Base-by-base conservation (phyloP, 2,113 vertebrate genomes). In the Myotis yumanensis region DNA sequence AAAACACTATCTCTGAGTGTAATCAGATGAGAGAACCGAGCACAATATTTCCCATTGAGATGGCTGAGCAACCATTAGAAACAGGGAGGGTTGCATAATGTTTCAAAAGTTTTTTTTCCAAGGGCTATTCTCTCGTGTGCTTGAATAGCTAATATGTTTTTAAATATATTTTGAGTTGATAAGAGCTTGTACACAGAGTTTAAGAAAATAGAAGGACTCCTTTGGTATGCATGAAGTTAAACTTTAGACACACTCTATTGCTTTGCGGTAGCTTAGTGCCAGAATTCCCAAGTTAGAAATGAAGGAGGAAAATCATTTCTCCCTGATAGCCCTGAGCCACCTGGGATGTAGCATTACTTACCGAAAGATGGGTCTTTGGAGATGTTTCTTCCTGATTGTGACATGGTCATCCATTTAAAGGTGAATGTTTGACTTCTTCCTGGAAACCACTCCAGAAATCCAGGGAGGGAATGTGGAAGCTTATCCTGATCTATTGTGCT, bases 351-450 rank as follows among this genome's bases (percentile, higher is more conserved):
- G n/a, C 76, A 91, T 81, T 89, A 98, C 99, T 98, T 99, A 99
- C 99, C 99, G 98, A 98, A 99, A 99, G 97, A 99, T 99, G 82
- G 99, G 99, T 98, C 98, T 98, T 96, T 99, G 99, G 95, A 99
- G 99, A 97, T 99, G 98, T 95, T 99, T 99, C 98, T 98, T 99
- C 98, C 98, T 99, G 98, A 99, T 98, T 96, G 99, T 99, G 97
- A 99, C 99, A 98, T 98, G 98, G 97, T 99, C 99, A 98, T 99
- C 99, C 99, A 99, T 99, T 99, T 99, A 99, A 99, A 98, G 97
- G 89, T 92, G 95, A 93, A 96, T 94, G 89, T 94, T 97, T 95
- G 94, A 96, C 95, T 98, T 98, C 96, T 98, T 98, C 97, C 97
- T 98, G 97, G 97, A 98, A 98, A 92, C 94, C 96, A 96, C 96